phyloP scores from a whole-genome alignment of 2,797 vertebrate species.

The Catharus ustulatus region DNA sequence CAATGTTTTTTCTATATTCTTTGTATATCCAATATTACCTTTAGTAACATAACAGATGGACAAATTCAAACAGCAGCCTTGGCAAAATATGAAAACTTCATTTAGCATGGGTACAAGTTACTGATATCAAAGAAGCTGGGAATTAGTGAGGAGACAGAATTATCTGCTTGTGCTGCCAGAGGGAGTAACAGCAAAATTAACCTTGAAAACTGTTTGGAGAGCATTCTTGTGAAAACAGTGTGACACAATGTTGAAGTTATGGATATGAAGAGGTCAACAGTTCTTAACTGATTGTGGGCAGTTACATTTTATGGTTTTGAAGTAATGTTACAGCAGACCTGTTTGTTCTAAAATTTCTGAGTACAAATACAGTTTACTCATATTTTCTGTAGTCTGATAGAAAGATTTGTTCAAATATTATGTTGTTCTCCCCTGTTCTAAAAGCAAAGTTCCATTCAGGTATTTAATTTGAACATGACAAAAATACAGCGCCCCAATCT shows the following conservation, averaged over 20 bases:
- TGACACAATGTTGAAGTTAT: slow-evolving; percentile 57
- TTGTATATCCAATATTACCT: slow-evolving; percentile 1
- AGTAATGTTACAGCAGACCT: not conserved
- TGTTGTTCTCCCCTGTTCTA: not conserved
- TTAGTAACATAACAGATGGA: not conserved
- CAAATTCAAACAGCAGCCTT: slow-evolving; percentile 26
- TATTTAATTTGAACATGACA: not conserved
- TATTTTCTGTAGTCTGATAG: not conserved
- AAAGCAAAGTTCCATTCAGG: not conserved
- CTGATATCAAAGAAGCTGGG: slow-evolving; percentile 53
- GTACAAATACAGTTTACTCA: not conserved
- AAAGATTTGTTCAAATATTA: not conserved
- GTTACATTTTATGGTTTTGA: not conserved
- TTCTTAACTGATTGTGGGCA: not conserved
- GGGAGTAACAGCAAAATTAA: slow-evolving; percentile 66
- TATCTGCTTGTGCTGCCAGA: slow-evolving; percentile 47
- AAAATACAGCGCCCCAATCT: not conserved
- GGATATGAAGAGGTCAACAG: slow-evolving; percentile 47
- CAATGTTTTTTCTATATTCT: not conserved
- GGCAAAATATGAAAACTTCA: slow-evolving; percentile 26
- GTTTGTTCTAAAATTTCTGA: not conserved
- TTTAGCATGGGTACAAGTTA: not conserved
- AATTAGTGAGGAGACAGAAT: slow-evolving; percentile 49
- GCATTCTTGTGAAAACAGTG: slow-evolving; percentile 48
- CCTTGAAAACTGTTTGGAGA: slow-evolving; percentile 66